phyloP scores from a whole-genome alignment of 2,888 invertebrate genomes.

The Melolontha melolontha region DNA sequence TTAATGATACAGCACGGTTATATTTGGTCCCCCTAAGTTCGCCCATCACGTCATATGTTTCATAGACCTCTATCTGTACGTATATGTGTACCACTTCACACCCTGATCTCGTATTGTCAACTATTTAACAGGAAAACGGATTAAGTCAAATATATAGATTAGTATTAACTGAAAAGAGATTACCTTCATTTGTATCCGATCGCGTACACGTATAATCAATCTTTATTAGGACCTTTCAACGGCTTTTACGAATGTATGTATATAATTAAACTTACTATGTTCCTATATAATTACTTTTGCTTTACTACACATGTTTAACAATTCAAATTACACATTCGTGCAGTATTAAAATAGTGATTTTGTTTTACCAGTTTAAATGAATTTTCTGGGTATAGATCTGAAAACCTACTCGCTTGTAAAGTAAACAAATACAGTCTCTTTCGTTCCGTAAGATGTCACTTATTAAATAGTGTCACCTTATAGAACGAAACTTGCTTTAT shows the following conservation, averaged over 20 bases:
- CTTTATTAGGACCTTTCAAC: slow-evolving; percentile 36
- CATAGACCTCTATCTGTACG: slow-evolving; percentile 18
- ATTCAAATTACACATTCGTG: background rate
- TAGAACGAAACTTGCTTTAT: too few species aligned
- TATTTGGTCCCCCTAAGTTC: slow-evolving; percentile 56
- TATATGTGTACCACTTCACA: slow-evolving; percentile 38
- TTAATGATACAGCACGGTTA: slow-evolving; percentile 61
- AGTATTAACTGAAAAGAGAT: slow-evolving; percentile 42
- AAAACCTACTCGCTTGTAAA: too few species aligned
- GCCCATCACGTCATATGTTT: slow-evolving; percentile 44
- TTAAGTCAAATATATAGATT: slow-evolving; percentile 45
- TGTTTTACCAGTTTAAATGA: background rate
- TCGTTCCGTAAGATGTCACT: too few species aligned
- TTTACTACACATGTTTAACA: background rate
- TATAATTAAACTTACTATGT: slow-evolving; percentile 1
- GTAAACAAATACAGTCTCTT: too few species aligned
- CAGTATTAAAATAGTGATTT: background rate
- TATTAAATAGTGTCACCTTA: too few species aligned
- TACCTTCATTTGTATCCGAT: slow-evolving; percentile 39
- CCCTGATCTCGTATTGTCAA: slow-evolving; percentile 40
- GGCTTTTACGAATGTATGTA: slow-evolving; percentile 3
- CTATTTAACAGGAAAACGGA: slow-evolving; percentile 45
- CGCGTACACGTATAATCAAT: slow-evolving; percentile 41
- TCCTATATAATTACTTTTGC: background rate
- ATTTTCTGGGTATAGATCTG: too few species aligned